phyloP scores from a whole-genome alignment of 1,140 invertebrate species.

The Hesperophylax magnus region DNA sequence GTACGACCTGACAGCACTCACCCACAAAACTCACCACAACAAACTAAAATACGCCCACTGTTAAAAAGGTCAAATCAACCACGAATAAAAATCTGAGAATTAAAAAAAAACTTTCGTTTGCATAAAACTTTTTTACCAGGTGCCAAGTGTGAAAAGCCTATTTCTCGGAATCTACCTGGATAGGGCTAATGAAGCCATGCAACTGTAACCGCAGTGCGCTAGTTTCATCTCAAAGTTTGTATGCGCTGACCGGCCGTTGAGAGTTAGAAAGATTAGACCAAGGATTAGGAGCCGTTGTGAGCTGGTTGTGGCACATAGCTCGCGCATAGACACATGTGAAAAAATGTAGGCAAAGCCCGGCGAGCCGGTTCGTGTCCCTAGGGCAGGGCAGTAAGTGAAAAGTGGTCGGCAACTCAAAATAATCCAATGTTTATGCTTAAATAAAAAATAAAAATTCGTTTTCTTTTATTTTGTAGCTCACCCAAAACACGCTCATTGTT shows the following conservation, averaged over 20 bases:
- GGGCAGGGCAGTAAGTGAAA: not conserved
- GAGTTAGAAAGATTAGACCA: not conserved
- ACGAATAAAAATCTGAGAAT: not conserved
- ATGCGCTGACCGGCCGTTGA: not conserved
- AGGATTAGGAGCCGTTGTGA: not conserved
- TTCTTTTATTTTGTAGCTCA: too few relatives aligned
- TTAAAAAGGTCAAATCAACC: not conserved
- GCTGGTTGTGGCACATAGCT: conserved; percentile 2
- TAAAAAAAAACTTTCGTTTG: not conserved
- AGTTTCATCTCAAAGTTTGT: not conserved
- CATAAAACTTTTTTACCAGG: not conserved
- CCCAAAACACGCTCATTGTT: too few relatives aligned
- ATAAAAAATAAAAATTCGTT: too few relatives aligned
- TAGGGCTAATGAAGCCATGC: not conserved
- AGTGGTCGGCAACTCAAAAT: not conserved
- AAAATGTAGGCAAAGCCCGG: conserved; percentile 32
- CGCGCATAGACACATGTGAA: conserved; percentile 26
- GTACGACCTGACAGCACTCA: not conserved
- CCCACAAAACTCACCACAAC: not conserved
- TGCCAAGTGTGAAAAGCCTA: not conserved
- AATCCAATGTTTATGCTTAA: not conserved
- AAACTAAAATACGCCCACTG: not conserved
- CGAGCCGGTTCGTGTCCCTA: not conserved
- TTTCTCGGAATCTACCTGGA: not conserved
- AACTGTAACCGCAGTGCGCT: too few relatives aligned